Evolutionary conservation across 2,888 invertebrate species (phyloP).

Genomic region (Nemotelus nigrinus): DNA sequence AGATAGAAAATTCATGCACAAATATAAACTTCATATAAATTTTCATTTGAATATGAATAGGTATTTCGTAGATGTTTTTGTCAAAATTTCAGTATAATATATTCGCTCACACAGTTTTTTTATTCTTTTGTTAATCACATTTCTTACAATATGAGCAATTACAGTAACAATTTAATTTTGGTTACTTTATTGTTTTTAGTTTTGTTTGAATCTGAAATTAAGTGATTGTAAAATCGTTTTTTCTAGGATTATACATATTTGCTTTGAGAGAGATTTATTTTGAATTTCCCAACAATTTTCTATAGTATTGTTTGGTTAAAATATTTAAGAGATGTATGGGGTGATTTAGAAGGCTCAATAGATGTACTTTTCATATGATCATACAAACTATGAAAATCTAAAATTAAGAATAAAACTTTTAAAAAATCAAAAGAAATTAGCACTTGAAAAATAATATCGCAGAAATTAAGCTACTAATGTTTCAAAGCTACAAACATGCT

Average conservation of each 20-base stretch:
- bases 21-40: no score
- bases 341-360: no score
- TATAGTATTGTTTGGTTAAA: not conserved
- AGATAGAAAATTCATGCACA: no score
- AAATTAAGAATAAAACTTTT: no score
- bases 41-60: no score
- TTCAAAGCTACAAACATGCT: no score
- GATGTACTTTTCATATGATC: no score
- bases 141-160: slow-evolving; percentile 27
- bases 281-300: not conserved
- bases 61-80: not conserved
- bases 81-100: not conserved
- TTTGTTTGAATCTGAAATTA: not conserved
- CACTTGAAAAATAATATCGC: no score
- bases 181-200: not conserved
- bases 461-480: no score
- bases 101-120: not conserved
- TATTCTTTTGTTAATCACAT: slow-evolving; percentile 15
- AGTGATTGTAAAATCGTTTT: not conserved
- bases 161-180: not conserved
- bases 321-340: no score
- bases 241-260: not conserved
- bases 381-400: no score
- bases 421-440: no score
- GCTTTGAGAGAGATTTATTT: not conserved